Evolutionary conservation across 2,797 vertebrate genomes (phyloP), one percentile per base, ranked within the genome.

Genomic region (Pelobates cultripes): DNA sequence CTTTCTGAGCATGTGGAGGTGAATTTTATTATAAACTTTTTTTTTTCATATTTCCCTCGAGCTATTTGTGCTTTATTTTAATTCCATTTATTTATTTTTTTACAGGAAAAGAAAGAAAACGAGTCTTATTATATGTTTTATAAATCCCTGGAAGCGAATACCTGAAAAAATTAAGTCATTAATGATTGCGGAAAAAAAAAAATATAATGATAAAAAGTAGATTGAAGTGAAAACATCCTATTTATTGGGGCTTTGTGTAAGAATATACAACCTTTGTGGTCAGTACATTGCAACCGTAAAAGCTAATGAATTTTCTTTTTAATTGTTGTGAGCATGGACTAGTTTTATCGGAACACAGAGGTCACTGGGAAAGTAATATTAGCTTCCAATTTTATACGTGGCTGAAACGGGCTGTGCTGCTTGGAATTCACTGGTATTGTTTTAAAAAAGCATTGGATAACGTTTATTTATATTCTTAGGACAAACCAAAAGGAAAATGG

Each of bases 401-500:
- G 86, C 89, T 86, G 87, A 89, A 89, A 88, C 87, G 87, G 60
- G 84, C 79, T 89, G 87, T 87, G 86, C 89, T 87, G 28, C 28
- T 28, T 28, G 87, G 87, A 89, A 90, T 88, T 87, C 86, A 86
- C 85, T 87, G 85, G 89, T 81, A 89, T 89, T 88, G 86, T 90
- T 86, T 88, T 87, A 89, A 72, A 89, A 91, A 28, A 28, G 89
- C 89, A 89, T 90, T 90, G 89, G 89, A 88, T 87, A 82, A 83
- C 69, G 68, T 85, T 85, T 61, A 71, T 85, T 87, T 89, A 87
- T 88, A 82, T 81, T 88, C 85, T 88, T 89, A 85, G 87, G 88
- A 87, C 88, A 87, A 89, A 89, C 89, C 88, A 91, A 87, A 91
- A 86, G 87, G 84, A 85, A 85, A 86, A 90, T 91, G 90, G 90